Percentiles rank a stretch among this genome's conserved stretches.
Evolutionary conservation across 2,797 vertebrate species (phyloP).

Genomic region (Coranthus polyacanthus): DNA sequence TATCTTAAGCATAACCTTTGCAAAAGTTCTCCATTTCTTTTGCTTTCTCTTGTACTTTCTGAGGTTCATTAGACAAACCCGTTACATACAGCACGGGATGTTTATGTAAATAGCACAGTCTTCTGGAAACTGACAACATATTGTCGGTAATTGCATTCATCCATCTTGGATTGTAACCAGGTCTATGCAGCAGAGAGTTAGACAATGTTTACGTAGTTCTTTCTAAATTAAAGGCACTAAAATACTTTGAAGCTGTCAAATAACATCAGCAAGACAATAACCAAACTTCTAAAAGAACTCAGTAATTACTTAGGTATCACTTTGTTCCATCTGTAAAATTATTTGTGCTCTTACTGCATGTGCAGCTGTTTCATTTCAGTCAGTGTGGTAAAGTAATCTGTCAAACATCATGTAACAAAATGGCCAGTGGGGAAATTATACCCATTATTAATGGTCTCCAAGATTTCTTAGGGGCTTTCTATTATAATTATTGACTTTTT

Average conservation of each 20-base stretch:
- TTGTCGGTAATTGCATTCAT: slow-evolving; percentile 47
- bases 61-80: slow-evolving; percentile 17
- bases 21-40: slow-evolving; percentile 37
- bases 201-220: slow-evolving; percentile 1
- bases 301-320: slow-evolving; percentile 11
- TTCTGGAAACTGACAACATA: slow-evolving; percentile 31
- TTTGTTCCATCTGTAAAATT: slow-evolving; percentile 23
- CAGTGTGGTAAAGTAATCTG: slow-evolving; percentile 54
- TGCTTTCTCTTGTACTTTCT: slow-evolving; percentile 18
- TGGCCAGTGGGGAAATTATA: slow-evolving; percentile 65
- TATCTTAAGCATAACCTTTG: slow-evolving; percentile 56
- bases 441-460: slow-evolving; percentile 79
- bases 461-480: slow-evolving; percentile 68
- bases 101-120: slow-evolving; percentile 10
- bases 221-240: slow-evolving; percentile 17
- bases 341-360: slow-evolving; percentile 14
- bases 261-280: slow-evolving; percentile 13
- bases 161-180: slow-evolving; percentile 24
- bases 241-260: slow-evolving; percentile 27
- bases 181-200: slow-evolving; percentile 16
- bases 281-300: slow-evolving; percentile 1
- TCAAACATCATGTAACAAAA: slow-evolving; percentile 61
- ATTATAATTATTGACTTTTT: slow-evolving; percentile 80
- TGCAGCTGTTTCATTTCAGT: slow-evolving; percentile 47
- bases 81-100: background rate